Conservation (phyloP, 2,113 vertebrate species). For the Albula goreensis region DNA sequence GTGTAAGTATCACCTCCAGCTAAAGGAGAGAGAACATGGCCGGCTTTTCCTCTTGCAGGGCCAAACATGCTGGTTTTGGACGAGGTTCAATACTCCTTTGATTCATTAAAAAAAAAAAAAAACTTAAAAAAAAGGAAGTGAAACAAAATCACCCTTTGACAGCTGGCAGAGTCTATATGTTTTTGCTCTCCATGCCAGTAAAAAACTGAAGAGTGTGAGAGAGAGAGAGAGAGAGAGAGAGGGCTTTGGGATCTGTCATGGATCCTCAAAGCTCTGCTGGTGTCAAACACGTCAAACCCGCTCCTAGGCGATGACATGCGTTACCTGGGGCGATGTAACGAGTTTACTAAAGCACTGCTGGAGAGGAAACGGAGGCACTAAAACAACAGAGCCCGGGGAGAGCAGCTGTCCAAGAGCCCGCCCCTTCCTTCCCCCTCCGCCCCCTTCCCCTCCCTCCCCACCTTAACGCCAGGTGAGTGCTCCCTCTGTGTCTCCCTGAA, state of each 20-base stretch:
- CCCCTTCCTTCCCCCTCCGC: too few species aligned
- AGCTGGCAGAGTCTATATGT: constrained; percentile 78
- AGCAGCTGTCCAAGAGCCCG: constrained; percentile 10
- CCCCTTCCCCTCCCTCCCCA: too few species aligned
- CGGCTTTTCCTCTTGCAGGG: constrained; percentile 77
- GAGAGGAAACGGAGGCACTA: constrained; percentile 61
- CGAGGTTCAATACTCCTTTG: constrained; percentile 79
- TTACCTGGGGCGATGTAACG: constrained; percentile 58
- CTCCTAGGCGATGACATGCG: constrained; percentile 60
- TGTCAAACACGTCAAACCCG: constrained; percentile 67
- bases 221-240: constrained; percentile 39
- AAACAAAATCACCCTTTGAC: constrained; percentile 85
- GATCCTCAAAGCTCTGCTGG: constrained; percentile 64
- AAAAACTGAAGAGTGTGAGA: constrained; percentile 49
- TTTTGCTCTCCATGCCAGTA: constrained; percentile 71
- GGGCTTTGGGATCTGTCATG: constrained; percentile 75
- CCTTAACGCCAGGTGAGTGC: background rate
- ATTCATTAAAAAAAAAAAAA: constrained; percentile 75
- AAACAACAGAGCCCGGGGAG: constrained; percentile 19
- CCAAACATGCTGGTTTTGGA: constrained; percentile 89
- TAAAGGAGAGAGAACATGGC: constrained; percentile 67
- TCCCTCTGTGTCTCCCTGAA: background rate
- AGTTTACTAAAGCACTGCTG: constrained; percentile 55
- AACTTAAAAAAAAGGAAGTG: constrained; percentile 61
- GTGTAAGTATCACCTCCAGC: constrained; percentile 65